A percentile compares a stretch with the other conserved stretches of the same genome.
phyloP scores from a whole-genome alignment of 1,140 invertebrate species.

The Anastrepha ludens region DNA sequence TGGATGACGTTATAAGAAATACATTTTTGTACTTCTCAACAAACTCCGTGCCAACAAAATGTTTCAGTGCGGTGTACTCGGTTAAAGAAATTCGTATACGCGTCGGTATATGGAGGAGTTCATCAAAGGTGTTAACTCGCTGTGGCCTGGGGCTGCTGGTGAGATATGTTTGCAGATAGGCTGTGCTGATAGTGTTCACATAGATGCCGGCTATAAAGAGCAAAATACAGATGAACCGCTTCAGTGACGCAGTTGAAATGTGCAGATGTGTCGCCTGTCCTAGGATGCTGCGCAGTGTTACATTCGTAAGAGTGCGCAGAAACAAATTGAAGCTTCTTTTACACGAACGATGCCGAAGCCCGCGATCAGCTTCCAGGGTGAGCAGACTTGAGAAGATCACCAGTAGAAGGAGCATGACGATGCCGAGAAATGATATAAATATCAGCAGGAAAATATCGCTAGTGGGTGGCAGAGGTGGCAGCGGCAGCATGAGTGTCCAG shows the following conservation, averaged over 20 bases:
- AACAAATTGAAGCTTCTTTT: neutral
- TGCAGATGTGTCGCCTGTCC: neutral
- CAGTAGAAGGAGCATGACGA: neutral
- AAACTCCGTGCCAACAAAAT: neutral
- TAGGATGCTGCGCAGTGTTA: neutral
- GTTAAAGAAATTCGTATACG: neutral
- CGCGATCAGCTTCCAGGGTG: neutral
- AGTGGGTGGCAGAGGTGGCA: neutral
- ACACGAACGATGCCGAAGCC: neutral
- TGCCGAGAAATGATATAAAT: neutral
- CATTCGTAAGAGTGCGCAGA: neutral
- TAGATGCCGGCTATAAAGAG: conserved; percentile 47
- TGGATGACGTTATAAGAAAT: neutral
- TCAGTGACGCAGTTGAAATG: neutral
- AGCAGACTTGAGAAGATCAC: conserved; percentile 14
- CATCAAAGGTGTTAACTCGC: neutral
- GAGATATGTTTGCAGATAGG: conserved; percentile 8
- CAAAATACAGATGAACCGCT: neutral
- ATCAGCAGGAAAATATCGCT: conserved; percentile 11
- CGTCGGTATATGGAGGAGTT: neutral
- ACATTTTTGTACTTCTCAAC: neutral
- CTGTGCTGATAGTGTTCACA: neutral
- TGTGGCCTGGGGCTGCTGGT: neutral
- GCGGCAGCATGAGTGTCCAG: conserved; percentile 37
- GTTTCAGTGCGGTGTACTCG: neutral